A percentile compares a stretch with the other conserved stretches of the same genome.
phyloP scores from a whole-genome alignment of 2,797 vertebrate genomes.

The Darevskia mixta region DNA sequence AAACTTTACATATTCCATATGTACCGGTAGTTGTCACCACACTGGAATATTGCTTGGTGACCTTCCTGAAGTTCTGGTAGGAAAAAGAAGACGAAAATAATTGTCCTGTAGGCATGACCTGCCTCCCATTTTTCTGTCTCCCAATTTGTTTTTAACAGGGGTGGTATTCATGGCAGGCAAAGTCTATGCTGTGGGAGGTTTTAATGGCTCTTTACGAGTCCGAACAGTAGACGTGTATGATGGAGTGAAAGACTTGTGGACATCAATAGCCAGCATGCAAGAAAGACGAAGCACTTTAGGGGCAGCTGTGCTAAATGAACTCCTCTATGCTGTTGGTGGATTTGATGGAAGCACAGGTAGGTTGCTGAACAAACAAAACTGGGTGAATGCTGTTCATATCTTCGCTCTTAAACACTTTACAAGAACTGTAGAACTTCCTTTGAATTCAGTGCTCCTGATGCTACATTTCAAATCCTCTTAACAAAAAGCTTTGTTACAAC shows the following conservation, averaged over 20 bases:
- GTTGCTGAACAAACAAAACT: constrained; percentile 24
- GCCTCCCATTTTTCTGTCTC: not conserved
- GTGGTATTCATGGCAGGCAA: constrained; percentile 92
- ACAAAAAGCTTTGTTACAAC: not conserved
- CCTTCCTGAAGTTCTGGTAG: not conserved
- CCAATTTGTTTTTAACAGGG: constrained; percentile 76
- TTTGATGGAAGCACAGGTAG: constrained; percentile 97
- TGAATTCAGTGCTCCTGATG: not conserved
- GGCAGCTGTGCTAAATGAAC: constrained; percentile 89
- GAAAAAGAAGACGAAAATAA: not conserved
- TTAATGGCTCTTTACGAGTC: constrained; percentile 93
- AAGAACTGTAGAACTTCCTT: not conserved
- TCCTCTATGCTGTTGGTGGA: constrained; percentile 94
- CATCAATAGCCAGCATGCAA: constrained; percentile 92
- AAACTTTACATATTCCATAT: not conserved
- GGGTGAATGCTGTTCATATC: not conserved
- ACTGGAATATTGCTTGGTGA: not conserved
- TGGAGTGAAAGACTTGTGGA: constrained; percentile 91
- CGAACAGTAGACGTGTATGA: constrained; percentile 94
- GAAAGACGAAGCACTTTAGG: constrained; percentile 94
- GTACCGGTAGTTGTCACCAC: not conserved
- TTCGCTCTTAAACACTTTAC: not conserved
- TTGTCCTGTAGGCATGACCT: too few relatives aligned
- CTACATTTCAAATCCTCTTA: not conserved
- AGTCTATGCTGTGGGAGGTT: constrained; percentile 93